phyloP scores from a whole-genome alignment of 2,888 invertebrate genomes.

The Macropis europaea region DNA sequence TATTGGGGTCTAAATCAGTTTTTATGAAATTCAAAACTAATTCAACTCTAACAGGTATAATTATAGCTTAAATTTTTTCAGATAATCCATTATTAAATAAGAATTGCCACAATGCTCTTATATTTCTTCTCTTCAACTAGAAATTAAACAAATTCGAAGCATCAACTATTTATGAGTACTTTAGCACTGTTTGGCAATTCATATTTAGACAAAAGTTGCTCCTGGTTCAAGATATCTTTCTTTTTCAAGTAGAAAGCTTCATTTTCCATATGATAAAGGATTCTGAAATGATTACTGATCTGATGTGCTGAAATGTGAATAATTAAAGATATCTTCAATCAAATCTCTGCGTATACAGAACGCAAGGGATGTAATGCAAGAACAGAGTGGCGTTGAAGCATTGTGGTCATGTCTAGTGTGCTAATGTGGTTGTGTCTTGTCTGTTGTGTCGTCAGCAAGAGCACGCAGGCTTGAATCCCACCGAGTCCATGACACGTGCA shows the following conservation, averaged over 20 bases:
- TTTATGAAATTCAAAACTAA: constrained; percentile 6
- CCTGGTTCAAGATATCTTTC: constrained; percentile 53
- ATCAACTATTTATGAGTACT: constrained; percentile 54
- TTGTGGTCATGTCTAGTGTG: constrained; percentile 77
- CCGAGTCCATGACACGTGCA: constrained; percentile 97
- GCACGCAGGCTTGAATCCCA: constrained; percentile 92
- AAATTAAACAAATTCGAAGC: constrained; percentile 3
- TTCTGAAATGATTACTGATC: no score
- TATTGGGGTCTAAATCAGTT: not conserved
- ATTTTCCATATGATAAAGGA: no score
- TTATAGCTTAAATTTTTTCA: constrained; percentile 68
- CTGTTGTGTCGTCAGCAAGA: constrained; percentile 91
- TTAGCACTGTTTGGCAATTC: constrained; percentile 71
- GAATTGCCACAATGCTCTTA: constrained; percentile 65
- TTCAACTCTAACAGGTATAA: constrained; percentile 47
- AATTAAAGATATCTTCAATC: constrained; percentile 57
- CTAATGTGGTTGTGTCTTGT: constrained; percentile 82
- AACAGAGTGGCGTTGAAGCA: constrained; percentile 72
- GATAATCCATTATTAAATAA: constrained; percentile 71
- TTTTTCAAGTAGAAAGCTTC: no score
- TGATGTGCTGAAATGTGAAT: constrained; percentile 42
- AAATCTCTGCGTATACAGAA: constrained; percentile 50
- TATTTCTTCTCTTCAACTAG: constrained; percentile 14
- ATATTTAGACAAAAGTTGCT: constrained; percentile 65
- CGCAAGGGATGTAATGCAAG: constrained; percentile 60